phyloP scores from a whole-genome alignment of 2,797 vertebrate genomes.

The Ibycter americanus region DNA sequence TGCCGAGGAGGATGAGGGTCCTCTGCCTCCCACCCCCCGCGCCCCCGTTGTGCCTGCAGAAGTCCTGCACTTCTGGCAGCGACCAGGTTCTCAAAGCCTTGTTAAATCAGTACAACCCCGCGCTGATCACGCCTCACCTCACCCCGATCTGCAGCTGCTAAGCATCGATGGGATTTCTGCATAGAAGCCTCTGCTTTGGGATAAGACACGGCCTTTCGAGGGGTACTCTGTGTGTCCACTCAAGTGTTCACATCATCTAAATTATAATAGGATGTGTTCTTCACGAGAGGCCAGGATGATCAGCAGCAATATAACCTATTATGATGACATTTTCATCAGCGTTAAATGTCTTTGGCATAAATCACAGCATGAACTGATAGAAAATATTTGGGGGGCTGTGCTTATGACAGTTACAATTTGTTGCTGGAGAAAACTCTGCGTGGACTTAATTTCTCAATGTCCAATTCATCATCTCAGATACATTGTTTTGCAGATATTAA shows the following conservation, averaged over 20 bases:
- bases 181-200: not conserved
- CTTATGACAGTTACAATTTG: not conserved
- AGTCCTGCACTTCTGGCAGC: not conserved
- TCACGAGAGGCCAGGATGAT: not conserved
- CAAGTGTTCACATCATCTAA: not conserved
- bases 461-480: not conserved
- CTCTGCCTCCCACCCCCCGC: not conserved
- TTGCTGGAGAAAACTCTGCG: not conserved
- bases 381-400: not conserved
- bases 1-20: accelerated
- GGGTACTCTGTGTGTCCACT: not conserved
- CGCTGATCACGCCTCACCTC: not conserved
- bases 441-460: not conserved
- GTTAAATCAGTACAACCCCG: not conserved
- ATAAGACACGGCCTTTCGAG: not conserved
- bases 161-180: not conserved
- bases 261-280: not conserved
- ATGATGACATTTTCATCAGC: not conserved
- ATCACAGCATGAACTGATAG: not conserved
- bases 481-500: not conserved
- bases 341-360: not conserved
- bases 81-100: not conserved
- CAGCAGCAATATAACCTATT: not conserved
- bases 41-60: too few species aligned
- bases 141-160: not conserved